A percentile compares a stretch with the other conserved stretches of the same genome.
Evolutionary conservation across 2,797 vertebrate genomes (phyloP).

Genomic region (Rousettus madagascariensis): DNA sequence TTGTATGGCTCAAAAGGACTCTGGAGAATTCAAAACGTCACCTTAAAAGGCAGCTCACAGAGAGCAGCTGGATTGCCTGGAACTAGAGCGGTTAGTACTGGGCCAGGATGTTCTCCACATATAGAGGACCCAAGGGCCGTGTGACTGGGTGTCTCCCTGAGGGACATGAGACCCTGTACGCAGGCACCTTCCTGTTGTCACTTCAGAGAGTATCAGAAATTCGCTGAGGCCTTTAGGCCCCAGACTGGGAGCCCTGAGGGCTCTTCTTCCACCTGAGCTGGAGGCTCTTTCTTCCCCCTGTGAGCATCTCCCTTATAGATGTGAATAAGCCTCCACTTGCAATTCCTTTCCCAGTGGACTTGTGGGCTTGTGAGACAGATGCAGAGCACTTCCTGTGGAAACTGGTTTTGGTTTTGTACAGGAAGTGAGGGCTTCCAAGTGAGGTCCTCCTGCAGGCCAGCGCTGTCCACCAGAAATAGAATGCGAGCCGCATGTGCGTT

Average conservation of each 20-base stretch:
- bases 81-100: background rate
- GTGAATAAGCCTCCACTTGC: background rate
- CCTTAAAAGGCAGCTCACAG: background rate
- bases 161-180: background rate
- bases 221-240: background rate
- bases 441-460: no score
- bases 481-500: background rate
- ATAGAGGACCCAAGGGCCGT: background rate
- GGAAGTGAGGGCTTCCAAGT: background rate
- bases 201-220: background rate
- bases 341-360: background rate
- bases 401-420: background rate
- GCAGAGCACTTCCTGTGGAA: background rate
- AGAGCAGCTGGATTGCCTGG: background rate
- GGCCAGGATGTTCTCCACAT: background rate
- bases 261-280: background rate
- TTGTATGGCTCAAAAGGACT: background rate
- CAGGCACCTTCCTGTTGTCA: background rate
- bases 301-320: background rate
- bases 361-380: background rate
- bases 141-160: background rate
- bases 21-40: background rate
- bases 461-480: background rate
- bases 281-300: background rate
- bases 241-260: background rate